Conservation (phyloP, 2,113 vertebrate species). For the Boulengeromyrus knoepffleri region DNA sequence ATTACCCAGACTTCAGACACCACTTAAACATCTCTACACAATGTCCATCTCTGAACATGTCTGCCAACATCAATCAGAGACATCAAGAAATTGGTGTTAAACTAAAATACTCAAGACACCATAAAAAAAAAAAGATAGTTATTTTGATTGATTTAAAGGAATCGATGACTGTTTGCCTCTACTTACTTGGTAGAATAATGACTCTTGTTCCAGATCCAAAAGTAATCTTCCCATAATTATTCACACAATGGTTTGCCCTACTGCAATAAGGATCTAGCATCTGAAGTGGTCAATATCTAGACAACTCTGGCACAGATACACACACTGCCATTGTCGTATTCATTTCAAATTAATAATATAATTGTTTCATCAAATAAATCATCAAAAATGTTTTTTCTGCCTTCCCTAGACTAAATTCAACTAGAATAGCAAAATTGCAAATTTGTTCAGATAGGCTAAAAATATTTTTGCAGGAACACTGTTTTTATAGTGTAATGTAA, state of each 20-base stretch:
- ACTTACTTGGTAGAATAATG: conserved; percentile 25
- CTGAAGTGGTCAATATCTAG: neutral
- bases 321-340: neutral
- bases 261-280: conserved; percentile 22
- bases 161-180: neutral
- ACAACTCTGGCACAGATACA: neutral
- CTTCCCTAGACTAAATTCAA: neutral
- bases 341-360: neutral
- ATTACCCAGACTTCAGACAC: neutral
- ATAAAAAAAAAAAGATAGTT: neutral
- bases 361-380: neutral
- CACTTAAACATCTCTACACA: neutral
- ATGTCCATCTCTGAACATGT: neutral
- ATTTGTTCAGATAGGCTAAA: neutral
- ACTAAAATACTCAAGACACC: neutral
- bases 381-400: neutral
- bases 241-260: conserved; percentile 9
- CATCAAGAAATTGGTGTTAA: neutral
- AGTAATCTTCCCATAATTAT: neutral
- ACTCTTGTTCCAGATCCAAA: conserved; percentile 12
- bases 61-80: neutral
- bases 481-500: neutral
- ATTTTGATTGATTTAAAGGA: neutral
- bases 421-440: neutral
- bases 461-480: neutral